Conservation (phyloP, 2,797 vertebrate species). For the Enteromius trimaculatus region DNA sequence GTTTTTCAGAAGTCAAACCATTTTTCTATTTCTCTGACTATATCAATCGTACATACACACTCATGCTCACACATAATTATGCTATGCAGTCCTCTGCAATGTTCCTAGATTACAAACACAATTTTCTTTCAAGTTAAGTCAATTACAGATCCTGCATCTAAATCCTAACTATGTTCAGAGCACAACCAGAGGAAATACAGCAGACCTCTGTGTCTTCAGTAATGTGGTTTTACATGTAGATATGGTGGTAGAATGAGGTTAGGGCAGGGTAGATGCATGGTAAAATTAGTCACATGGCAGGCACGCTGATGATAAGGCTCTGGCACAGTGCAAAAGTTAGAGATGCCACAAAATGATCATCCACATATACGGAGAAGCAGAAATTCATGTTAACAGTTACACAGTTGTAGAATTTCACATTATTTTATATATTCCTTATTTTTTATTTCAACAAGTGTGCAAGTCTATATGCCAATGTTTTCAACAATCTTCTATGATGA, state of each 20-base stretch:
- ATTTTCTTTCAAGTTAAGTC: slow-evolving; percentile 37
- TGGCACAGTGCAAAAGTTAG: background rate
- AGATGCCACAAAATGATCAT: background rate
- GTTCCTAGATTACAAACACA: slow-evolving; percentile 46
- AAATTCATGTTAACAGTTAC: background rate
- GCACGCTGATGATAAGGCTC: slow-evolving; percentile 24
- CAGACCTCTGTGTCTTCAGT: slow-evolving; percentile 19
- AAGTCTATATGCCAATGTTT: background rate
- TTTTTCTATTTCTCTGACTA: slow-evolving; percentile 5
- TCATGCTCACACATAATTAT: slow-evolving; percentile 31
- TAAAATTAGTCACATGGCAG: slow-evolving; percentile 22
- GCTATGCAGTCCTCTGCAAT: slow-evolving; percentile 26
- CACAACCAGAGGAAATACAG: slow-evolving; percentile 7
- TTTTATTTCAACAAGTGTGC: background rate
- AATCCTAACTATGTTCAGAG: slow-evolving; percentile 19
- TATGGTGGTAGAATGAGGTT: background rate
- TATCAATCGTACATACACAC: slow-evolving; percentile 35
- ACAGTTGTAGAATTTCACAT: background rate
- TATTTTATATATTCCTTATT: background rate
- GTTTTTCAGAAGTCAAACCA: background rate
- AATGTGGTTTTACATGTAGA: slow-evolving; percentile 30
- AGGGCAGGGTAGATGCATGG: background rate
- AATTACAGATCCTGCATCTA: slow-evolving; percentile 38
- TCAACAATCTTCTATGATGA: background rate
- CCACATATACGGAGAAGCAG: background rate